Base-by-base conservation (phyloP, 2,888 invertebrate species). In the Netelia virgata region DNA sequence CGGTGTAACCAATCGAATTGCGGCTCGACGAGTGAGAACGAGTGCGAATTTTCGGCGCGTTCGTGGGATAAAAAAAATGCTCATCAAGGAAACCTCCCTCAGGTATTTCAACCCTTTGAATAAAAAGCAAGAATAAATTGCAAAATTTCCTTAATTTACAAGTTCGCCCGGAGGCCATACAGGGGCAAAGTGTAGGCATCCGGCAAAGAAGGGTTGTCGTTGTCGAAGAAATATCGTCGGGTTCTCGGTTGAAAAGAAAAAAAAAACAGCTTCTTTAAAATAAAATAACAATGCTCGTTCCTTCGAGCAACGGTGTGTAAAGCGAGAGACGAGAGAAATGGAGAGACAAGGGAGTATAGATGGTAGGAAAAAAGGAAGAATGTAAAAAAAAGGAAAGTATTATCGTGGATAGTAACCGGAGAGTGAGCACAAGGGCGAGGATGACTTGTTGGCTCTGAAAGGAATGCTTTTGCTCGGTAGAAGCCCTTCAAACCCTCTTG, bases 31-130 rank as follows among this genome's bases (percentile, higher is more conserved):
- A 57, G 20, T 16, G 57, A 18, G 20, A 18, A 57, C 14, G 50
- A 53, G n/a, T n/a, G n/a, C 3, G 16, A 53, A 53, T 1, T 10
- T 53, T 53, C 14, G 16, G n/a, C 53, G n/a, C 8, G 47, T 14
- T 47, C 11, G 3, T 0, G 14, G 47, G 3, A 59, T n/a, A 76
- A n/a, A 14, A 14, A 82, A 75, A 87, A 93, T 93, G 93, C 91
- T 93, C 80, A 92, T 93, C 90, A 93, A 93, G 90, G 93, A 93
- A 86, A 93, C 93, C 55, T 93, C 93, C 80, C 90, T 93, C 88
- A 93, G 93, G 93, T 93, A 91, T 47, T 16, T 64, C 55, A 14
- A 6, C 1, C 14, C 70, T 5, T 18, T 18, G 14, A 53, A 9
- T 20, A 8, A 72, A 69, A 75, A 72, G 16, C 16, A 57, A 57